Evolutionary conservation across 2,113 vertebrate species (phyloP).

Genomic region (Odocoileus virginianus): DNA sequence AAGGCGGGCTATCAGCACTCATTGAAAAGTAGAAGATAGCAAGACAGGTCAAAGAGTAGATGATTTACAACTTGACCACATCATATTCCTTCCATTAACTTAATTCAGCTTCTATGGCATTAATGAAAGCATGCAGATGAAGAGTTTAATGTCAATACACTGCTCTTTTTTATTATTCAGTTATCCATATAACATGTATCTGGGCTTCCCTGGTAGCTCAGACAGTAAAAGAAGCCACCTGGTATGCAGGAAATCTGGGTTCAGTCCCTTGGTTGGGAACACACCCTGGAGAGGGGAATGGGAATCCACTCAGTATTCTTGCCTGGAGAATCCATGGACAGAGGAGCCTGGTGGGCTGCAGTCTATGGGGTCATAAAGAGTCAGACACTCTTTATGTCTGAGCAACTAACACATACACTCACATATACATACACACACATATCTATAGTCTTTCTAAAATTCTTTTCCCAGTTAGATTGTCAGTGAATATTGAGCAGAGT

Average conservation of each 20-base stretch:
- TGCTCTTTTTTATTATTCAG: background rate
- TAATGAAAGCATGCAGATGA: background rate
- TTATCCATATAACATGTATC: background rate
- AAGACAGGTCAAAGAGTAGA: background rate
- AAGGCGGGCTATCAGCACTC: background rate
- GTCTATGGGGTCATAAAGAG: background rate
- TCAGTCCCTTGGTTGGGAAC: background rate
- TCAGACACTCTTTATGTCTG: background rate
- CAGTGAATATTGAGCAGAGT: background rate
- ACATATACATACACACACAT: background rate
- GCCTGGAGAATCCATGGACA: background rate
- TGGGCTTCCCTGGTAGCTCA: background rate
- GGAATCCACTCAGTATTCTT: background rate
- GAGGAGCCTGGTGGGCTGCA: background rate
- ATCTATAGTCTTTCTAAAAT: background rate
- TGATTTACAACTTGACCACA: background rate
- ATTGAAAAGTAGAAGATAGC: background rate
- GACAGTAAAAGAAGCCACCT: background rate
- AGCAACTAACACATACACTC: background rate
- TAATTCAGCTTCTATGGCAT: background rate
- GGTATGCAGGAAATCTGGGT: background rate
- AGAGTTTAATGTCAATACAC: background rate
- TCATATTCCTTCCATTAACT: background rate
- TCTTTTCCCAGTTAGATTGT: background rate
- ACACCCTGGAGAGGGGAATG: fast-evolving